phyloP scores from a whole-genome alignment of 2,113 vertebrate genomes.

The Istiophorus platypterus region DNA sequence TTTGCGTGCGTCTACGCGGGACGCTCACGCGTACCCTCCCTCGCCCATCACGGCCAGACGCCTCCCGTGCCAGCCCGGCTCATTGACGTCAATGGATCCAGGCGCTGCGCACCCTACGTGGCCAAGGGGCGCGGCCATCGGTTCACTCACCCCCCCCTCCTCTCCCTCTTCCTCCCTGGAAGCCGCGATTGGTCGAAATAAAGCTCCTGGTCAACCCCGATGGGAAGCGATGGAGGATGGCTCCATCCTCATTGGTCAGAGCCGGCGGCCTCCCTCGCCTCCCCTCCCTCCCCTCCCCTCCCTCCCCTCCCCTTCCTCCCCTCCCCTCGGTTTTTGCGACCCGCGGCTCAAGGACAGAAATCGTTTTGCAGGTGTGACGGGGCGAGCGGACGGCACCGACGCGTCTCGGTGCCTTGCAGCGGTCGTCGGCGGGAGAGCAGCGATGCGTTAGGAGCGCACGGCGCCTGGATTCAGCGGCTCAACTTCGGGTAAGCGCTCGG shows the following conservation, averaged over 20 bases:
- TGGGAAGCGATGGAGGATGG: neutral
- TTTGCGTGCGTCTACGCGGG: slow-evolving; percentile 21
- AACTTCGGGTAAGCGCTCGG: slow-evolving; percentile 52
- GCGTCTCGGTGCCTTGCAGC: neutral
- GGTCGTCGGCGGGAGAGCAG: neutral
- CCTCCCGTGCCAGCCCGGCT: slow-evolving; percentile 21
- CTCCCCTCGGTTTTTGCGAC: too few species aligned
- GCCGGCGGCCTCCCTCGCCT: too few species aligned
- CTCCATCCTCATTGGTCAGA: slow-evolving; percentile 30
- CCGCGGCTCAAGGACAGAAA: slow-evolving; percentile 26
- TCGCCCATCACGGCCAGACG: slow-evolving; percentile 27
- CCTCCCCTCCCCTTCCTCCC: too few species aligned
- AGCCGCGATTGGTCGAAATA: slow-evolving; percentile 38
- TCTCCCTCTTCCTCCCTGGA: neutral
- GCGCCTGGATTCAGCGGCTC: neutral
- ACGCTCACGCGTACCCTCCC: slow-evolving; percentile 45
- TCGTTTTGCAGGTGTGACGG: slow-evolving; percentile 3
- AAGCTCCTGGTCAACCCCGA: neutral
- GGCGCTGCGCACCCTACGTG: slow-evolving; percentile 58
- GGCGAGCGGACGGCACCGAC: neutral
- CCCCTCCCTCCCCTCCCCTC: too few species aligned
- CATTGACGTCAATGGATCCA: slow-evolving; percentile 81
- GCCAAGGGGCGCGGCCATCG: slow-evolving; percentile 25
- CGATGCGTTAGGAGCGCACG: slow-evolving; percentile 1
- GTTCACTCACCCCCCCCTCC: accelerated